These are phyloP conservation scores for Nebria ingens DNA, from an alignment of 1,140 invertebrate genomes.

Conservation along the genomic window DNA sequence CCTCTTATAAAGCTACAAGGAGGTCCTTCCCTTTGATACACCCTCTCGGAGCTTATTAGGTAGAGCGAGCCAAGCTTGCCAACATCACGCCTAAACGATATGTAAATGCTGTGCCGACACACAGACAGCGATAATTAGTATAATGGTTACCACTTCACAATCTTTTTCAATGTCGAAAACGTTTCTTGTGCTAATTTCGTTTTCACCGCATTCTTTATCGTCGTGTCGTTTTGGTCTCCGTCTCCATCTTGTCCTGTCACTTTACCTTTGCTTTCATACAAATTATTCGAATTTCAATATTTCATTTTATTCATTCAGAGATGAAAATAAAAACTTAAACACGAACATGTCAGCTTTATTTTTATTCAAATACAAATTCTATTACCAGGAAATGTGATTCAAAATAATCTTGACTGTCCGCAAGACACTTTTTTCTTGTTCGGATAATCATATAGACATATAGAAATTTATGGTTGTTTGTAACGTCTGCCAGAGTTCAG, in stretches of 20 bases:
- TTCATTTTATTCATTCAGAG: too few species aligned
- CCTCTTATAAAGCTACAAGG: slow-evolving; percentile 9
- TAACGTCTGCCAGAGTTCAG: too few species aligned
- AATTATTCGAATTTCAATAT: too few species aligned
- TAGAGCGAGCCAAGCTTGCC: slow-evolving; percentile 3
- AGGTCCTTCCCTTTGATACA: slow-evolving; percentile 8
- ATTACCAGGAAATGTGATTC: too few species aligned
- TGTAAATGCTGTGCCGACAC: slow-evolving; percentile 4
- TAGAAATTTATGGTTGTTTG: too few species aligned
- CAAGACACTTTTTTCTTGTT: too few species aligned
- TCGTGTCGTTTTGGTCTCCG: background rate
- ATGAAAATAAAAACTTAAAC: too few species aligned
- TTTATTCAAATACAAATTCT: too few species aligned
- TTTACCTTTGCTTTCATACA: background rate
- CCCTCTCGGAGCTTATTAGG: slow-evolving; percentile 8
- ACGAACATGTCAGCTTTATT: too few species aligned
- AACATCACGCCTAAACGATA: slow-evolving; percentile 8
- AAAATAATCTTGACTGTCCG: too few species aligned
- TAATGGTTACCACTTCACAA: slow-evolving; percentile 9
- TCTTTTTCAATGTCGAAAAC: slow-evolving; percentile 4
- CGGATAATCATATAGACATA: too few species aligned
- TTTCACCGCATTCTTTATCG: slow-evolving; percentile 8
- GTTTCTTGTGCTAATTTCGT: slow-evolving; percentile 8
- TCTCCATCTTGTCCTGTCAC: background rate
- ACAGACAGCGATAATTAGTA: slow-evolving; percentile 7